Evolutionary conservation across 2,113 vertebrate species (phyloP).

Genomic region (Electrona antarctica): DNA sequence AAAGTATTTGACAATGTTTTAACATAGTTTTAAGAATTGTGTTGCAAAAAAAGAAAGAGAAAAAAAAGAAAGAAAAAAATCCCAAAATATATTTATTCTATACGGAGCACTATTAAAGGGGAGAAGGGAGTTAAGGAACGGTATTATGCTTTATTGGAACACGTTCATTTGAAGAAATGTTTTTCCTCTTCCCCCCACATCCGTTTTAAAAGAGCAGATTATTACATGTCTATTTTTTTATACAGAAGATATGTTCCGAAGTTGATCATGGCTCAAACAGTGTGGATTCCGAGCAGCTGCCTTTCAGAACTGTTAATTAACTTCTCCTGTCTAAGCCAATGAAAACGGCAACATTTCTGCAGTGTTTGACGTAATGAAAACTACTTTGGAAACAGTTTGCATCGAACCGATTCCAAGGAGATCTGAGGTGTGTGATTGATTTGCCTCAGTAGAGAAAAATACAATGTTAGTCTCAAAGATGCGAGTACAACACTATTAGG

Average conservation of each 20-base stretch:
- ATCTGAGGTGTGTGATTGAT: conserved; percentile 21
- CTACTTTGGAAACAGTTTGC: conserved; percentile 4
- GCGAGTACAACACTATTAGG: conserved; percentile 1
- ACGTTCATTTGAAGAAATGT: conserved; percentile 55
- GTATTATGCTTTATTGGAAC: conserved; percentile 66
- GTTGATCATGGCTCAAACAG: conserved; percentile 54
- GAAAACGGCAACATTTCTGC: conserved; percentile 30
- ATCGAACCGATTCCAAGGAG: background rate
- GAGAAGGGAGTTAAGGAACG: conserved; percentile 40
- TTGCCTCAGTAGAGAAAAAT: conserved; percentile 12
- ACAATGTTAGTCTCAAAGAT: conserved; percentile 1
- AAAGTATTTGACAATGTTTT: conserved; percentile 81
- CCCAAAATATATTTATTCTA: conserved; percentile 73
- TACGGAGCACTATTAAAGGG: conserved; percentile 69
- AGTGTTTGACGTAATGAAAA: conserved; percentile 1
- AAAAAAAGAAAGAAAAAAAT: background rate
- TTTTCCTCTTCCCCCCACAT: conserved; percentile 49
- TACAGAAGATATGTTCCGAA: conserved; percentile 39
- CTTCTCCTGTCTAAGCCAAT: conserved; percentile 34
- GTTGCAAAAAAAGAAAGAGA: conserved; percentile 57
- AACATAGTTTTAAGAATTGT: conserved; percentile 78
- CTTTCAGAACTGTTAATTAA: conserved; percentile 62
- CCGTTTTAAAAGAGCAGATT: conserved; percentile 74
- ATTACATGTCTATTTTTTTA: conserved; percentile 82
- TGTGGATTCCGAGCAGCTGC: conserved; percentile 44